Percentiles rank a stretch among this genome's conserved stretches.
Conservation (phyloP, 2,888 invertebrate genomes). For the Sabatieria punctata region DNA sequence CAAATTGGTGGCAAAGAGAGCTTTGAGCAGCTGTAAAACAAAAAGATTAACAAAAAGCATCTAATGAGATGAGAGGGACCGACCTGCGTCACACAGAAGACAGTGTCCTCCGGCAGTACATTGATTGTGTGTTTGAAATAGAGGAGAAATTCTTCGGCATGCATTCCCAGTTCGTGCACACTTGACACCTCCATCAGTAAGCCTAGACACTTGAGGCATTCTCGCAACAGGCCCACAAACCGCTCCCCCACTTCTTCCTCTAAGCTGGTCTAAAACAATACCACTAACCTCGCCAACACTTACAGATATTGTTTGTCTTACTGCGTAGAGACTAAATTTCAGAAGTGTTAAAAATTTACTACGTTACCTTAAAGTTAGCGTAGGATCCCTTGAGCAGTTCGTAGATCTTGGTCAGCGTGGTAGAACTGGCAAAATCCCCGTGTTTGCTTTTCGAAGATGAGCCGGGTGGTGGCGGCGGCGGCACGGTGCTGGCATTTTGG, state of each 20-base stretch:
- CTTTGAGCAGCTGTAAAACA: slow-evolving; percentile 41
- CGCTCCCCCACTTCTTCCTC: slow-evolving; percentile 57
- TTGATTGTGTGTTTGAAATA: slow-evolving; percentile 55
- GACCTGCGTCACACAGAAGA: slow-evolving; percentile 58
- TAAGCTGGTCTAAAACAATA: slow-evolving; percentile 57
- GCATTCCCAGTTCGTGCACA: slow-evolving; percentile 48
- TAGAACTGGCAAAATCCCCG: slow-evolving; percentile 40
- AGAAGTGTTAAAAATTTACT: no score
- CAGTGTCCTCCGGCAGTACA: slow-evolving; percentile 50
- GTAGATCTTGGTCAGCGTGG: slow-evolving; percentile 67
- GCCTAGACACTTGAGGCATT: slow-evolving; percentile 40
- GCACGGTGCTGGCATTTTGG: no score
- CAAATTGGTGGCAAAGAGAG: slow-evolving; percentile 57
- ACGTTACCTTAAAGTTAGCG: slow-evolving; percentile 61
- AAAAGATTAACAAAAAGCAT: slow-evolving; percentile 40
- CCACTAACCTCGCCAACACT: no score
- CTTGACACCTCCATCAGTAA: slow-evolving; percentile 30
- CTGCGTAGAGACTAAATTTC: no score
- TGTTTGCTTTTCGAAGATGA: slow-evolving; percentile 9
- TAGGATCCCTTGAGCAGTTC: slow-evolving; percentile 62
- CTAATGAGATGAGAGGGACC: slow-evolving; percentile 56
- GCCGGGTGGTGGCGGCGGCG: not conserved
- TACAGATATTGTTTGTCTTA: no score
- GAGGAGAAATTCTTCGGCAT: slow-evolving; percentile 60
- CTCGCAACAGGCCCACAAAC: slow-evolving; percentile 49